phyloP scores from a whole-genome alignment of 2,888 invertebrate species.

The Cynaeus angustus region DNA sequence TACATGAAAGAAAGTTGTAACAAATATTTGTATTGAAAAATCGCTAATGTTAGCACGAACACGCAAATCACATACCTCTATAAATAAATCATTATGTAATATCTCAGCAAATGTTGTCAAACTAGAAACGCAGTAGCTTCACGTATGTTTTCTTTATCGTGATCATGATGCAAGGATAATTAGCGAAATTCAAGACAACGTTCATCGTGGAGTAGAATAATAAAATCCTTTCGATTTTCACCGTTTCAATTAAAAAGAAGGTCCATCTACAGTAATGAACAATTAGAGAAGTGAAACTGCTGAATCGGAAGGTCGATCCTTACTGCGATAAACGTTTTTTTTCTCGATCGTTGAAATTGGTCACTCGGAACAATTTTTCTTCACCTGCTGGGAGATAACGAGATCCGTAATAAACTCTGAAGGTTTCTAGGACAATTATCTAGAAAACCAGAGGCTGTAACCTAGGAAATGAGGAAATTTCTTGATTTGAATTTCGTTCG shows the following conservation, averaged over 20 bases:
- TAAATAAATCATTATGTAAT: conserved; percentile 8
- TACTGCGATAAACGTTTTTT: not conserved
- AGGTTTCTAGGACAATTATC: not conserved
- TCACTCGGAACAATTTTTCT: not conserved
- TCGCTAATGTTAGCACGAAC: not conserved
- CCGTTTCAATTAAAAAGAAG: conserved; percentile 16
- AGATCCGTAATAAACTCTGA: not conserved
- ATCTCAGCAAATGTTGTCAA: not conserved
- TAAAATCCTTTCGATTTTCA: conserved; percentile 24
- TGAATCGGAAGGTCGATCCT: not conserved
- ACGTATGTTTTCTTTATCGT: not conserved
- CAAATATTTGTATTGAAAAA: no score
- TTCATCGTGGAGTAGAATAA: no score
- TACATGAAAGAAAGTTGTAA: no score
- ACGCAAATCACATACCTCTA: conserved; percentile 3
- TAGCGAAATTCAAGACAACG: not conserved
- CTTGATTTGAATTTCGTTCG: not conserved
- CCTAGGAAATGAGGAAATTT: conserved; percentile 1
- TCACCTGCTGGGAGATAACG: not conserved
- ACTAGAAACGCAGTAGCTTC: no score
- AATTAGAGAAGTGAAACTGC: conserved; percentile 16
- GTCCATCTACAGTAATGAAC: conserved; percentile 16
- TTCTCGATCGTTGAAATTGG: not conserved
- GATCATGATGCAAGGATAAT: conserved; percentile 2
- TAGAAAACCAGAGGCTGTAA: not conserved